phyloP scores from a whole-genome alignment of 2,888 invertebrate species.

The Sycophila texana region DNA sequence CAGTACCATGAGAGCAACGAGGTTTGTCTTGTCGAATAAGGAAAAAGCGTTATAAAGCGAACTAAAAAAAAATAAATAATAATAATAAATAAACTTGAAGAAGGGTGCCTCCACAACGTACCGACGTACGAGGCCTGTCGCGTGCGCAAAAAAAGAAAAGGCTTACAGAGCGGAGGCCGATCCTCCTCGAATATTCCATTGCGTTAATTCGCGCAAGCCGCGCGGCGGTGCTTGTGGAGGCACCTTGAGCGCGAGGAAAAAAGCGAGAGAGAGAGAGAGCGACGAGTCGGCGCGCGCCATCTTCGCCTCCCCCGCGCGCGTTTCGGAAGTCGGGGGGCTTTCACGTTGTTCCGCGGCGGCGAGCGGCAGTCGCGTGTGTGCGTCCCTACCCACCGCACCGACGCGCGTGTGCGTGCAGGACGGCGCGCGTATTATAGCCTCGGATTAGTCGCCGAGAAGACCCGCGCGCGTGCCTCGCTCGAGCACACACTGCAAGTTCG shows the following conservation, averaged over 20 bases:
- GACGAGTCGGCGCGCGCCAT: slow-evolving; percentile 14
- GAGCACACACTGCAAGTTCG: background rate
- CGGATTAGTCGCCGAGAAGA: background rate
- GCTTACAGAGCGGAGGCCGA: background rate
- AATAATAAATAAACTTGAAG: background rate
- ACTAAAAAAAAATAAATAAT: background rate
- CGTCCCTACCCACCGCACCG: slow-evolving; percentile 42
- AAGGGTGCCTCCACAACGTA: slow-evolving; percentile 10
- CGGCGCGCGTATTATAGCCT: background rate
- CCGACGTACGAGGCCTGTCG: background rate
- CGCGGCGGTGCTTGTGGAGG: slow-evolving; percentile 21
- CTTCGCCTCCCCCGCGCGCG: slow-evolving; percentile 37
- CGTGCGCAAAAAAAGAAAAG: too few relatives aligned
- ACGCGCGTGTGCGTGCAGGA: slow-evolving; percentile 14
- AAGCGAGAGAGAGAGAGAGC: slow-evolving; percentile 3
- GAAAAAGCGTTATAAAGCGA: background rate
- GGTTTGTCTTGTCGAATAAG: slow-evolving; percentile 36
- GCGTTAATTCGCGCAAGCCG: slow-evolving; percentile 12
- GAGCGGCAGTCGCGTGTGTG: slow-evolving; percentile 52
- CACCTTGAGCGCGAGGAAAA: slow-evolving; percentile 20
- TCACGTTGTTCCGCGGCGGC: slow-evolving; percentile 25
- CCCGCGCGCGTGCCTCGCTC: slow-evolving; percentile 16
- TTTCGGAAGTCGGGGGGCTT: slow-evolving; percentile 5
- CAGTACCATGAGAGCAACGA: background rate
- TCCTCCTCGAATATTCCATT: background rate